Percentiles rank a stretch among this genome's conserved stretches.
Conservation (phyloP, 2,113 vertebrate genomes). For the Microtus richardsoni region DNA sequence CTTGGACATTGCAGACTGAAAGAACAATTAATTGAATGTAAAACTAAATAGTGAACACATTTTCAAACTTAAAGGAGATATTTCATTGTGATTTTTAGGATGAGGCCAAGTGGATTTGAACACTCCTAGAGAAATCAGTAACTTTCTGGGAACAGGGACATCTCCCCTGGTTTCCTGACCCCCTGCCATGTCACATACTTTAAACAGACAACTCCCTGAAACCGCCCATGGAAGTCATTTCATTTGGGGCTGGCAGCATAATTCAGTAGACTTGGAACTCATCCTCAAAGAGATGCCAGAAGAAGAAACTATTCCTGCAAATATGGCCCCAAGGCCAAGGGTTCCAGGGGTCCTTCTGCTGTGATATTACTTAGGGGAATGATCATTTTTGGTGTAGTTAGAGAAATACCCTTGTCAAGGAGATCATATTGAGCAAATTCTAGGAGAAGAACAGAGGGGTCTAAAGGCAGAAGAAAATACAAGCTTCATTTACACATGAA, state of each 20-base stretch:
- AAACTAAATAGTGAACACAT: conserved; percentile 33
- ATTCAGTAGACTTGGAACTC: no score
- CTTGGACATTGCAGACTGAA: not conserved
- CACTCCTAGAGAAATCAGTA: not conserved
- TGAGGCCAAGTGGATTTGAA: not conserved
- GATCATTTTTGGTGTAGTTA: not conserved
- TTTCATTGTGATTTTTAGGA: not conserved
- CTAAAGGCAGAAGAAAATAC: not conserved
- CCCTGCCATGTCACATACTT: accelerated
- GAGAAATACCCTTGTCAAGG: not conserved
- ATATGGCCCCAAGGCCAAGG: accelerated
- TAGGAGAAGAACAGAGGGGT: not conserved
- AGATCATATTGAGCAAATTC: not conserved
- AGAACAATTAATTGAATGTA: not conserved
- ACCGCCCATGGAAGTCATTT: not conserved
- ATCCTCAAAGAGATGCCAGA: not conserved
- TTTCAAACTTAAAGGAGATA: not conserved
- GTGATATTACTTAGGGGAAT: not conserved
- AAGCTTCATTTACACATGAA: not conserved
- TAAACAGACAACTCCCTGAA: not conserved
- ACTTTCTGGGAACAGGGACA: not conserved
- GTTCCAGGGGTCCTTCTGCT: accelerated
- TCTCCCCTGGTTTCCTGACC: not conserved
- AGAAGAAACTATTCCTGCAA: not conserved
- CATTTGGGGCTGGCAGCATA: not conserved